phyloP scores from a whole-genome alignment of 2,113 vertebrate genomes.

The Urocitellus parryii region DNA sequence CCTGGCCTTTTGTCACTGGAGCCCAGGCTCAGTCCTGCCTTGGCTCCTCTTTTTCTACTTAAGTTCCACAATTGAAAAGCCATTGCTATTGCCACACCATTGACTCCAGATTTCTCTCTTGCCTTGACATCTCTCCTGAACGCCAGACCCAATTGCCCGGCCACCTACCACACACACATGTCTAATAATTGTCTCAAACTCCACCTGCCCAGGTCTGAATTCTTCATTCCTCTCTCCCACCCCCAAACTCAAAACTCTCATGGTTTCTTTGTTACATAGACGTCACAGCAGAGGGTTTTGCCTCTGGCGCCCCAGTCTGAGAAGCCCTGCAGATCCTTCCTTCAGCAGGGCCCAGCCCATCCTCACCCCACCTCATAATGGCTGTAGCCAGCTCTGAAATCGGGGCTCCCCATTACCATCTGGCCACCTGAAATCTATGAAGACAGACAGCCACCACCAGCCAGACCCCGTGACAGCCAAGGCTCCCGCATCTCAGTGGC shows the following conservation, averaged over 20 bases:
- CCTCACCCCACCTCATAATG: accelerated
- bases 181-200: neutral
- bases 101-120: neutral
- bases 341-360: accelerated
- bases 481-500: neutral
- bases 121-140: neutral
- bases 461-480: neutral
- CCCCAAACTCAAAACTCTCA: neutral
- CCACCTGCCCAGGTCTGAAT: neutral
- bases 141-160: neutral
- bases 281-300: too few species aligned
- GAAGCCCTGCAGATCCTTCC: neutral
- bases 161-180: neutral
- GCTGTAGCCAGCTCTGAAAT: neutral
- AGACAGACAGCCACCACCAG: neutral
- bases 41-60: neutral
- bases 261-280: too few species aligned
- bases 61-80: neutral
- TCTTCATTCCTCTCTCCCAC: too few species aligned
- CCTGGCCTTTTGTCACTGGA: neutral
- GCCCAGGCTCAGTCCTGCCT: neutral
- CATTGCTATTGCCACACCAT: too few species aligned
- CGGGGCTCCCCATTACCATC: accelerated
- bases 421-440: neutral
- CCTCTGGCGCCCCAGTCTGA: neutral